These are phyloP conservation scores for Macrochelys suwanniensis DNA, from an alignment of 2,797 vertebrate genomes.

Conservation along the genomic window DNA sequence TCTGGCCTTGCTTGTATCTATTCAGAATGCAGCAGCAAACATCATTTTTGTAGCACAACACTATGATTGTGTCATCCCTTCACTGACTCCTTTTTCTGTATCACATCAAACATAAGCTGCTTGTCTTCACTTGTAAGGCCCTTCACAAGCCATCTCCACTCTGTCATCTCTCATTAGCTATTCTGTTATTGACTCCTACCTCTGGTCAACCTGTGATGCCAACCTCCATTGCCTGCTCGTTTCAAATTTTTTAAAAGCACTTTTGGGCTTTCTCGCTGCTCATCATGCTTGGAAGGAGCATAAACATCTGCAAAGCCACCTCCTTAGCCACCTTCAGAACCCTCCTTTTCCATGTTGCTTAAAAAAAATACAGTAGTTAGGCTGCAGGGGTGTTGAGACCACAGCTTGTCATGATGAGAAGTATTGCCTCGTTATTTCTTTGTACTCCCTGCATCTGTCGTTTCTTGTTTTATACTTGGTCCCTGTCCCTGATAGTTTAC, in stretches of 20 bases:
- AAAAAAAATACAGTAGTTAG: background rate
- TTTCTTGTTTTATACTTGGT: background rate
- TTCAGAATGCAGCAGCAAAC: too few species aligned
- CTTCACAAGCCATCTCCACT: too few species aligned
- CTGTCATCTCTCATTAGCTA: too few species aligned
- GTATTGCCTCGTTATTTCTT: background rate
- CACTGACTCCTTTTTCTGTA: too few species aligned
- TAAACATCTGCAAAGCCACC: background rate
- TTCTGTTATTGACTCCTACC: too few species aligned
- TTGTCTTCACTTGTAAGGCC: too few species aligned
- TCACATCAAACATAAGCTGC: too few species aligned
- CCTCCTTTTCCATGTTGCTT: background rate
- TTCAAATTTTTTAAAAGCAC: background rate
- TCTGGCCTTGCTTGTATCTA: too few species aligned
- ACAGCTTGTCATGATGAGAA: rapidly evolving
- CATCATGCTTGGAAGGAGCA: background rate
- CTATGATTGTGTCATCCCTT: too few species aligned
- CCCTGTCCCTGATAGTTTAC: background rate
- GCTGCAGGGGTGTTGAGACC: background rate
- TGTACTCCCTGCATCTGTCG: background rate
- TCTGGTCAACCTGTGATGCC: background rate
- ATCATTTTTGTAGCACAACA: too few species aligned
- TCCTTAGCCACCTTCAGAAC: background rate
- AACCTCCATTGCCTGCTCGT: background rate
- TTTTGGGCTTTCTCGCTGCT: background rate